A percentile compares a stretch with the other conserved stretches of the same genome.
phyloP scores from a whole-genome alignment of 2,797 vertebrate genomes.

The Halcyon smyrnensis region DNA sequence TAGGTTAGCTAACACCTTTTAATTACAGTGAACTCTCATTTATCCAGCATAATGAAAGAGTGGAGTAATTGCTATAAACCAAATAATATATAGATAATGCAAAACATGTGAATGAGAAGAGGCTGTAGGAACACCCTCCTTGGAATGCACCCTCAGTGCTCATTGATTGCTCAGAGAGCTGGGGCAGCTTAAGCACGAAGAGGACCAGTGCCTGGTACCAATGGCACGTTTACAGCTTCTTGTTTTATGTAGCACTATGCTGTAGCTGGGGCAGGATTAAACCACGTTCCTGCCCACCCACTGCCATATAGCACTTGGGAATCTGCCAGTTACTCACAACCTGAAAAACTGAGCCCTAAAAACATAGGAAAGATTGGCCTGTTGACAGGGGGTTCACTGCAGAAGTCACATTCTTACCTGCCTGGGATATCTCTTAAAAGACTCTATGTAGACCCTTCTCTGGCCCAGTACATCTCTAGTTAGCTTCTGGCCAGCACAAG shows the following conservation, averaged over 20 bases:
- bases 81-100: constrained; percentile 28
- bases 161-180: not conserved
- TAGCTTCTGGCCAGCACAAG: not conserved
- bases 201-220: not conserved
- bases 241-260: fast-evolving
- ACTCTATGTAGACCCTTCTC: not conserved
- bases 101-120: not conserved
- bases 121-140: not conserved
- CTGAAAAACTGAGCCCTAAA: not conserved
- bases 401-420: not conserved
- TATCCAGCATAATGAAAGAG: not conserved
- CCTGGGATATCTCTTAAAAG: not conserved
- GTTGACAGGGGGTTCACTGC: not conserved
- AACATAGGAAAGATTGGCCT: not conserved
- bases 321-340: not conserved
- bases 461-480: not conserved
- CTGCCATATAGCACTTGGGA: not conserved
- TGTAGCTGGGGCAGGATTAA: not conserved
- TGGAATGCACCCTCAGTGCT: not conserved
- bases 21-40: constrained; percentile 23
- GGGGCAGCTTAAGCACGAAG: not conserved
- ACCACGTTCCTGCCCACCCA: not conserved
- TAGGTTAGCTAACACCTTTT: not conserved
- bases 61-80: constrained; percentile 7
- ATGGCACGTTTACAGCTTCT: not conserved